Percentiles rank a stretch among this genome's conserved stretches.
phyloP scores from a whole-genome alignment of 2,888 invertebrate genomes.

The Drosophila acutilabella region DNA sequence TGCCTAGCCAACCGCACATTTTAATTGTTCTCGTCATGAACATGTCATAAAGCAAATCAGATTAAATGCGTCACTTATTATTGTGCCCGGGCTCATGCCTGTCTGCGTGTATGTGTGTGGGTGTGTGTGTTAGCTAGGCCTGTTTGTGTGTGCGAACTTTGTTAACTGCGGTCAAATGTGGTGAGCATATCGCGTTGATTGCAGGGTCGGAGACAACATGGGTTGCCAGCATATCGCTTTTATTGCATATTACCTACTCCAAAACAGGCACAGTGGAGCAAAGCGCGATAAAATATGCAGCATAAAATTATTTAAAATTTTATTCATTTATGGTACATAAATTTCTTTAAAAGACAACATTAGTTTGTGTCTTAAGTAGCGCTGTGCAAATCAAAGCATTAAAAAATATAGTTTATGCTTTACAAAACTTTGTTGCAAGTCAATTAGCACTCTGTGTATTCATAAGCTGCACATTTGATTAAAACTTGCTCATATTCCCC shows the following conservation, averaged over 20 bases:
- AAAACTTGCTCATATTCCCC: conserved; percentile 1
- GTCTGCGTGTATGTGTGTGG: conserved; percentile 9
- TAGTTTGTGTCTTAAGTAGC: too few species aligned
- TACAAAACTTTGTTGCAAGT: not conserved
- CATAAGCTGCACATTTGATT: conserved; percentile 5
- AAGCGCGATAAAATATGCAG: not conserved
- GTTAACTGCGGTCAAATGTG: conserved; percentile 81
- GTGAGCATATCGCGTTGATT: conserved; percentile 64
- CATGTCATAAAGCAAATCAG: conserved; percentile 83
- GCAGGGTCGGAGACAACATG: conserved; percentile 23
- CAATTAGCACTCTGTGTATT: not conserved
- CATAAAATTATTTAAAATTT: not conserved
- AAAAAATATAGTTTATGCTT: too few species aligned
- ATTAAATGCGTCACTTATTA: conserved; percentile 82
- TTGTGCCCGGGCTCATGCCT: conserved; percentile 55
- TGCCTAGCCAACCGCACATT: conserved; percentile 80
- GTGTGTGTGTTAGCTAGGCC: conserved; percentile 9
- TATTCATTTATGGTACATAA: too few species aligned
- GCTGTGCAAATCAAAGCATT: too few species aligned
- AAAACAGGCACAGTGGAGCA: conserved; percentile 56
- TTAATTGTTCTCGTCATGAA: conserved; percentile 83
- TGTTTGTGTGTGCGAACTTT: conserved; percentile 57
- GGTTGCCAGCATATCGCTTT: conserved; percentile 67
- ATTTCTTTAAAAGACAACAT: too few species aligned
- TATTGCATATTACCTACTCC: conserved; percentile 78